Evolutionary conservation across 1,140 invertebrate genomes (phyloP), one percentile per base, ranked within the genome.

Genomic region (Alviniconcha marisindica): DNA sequence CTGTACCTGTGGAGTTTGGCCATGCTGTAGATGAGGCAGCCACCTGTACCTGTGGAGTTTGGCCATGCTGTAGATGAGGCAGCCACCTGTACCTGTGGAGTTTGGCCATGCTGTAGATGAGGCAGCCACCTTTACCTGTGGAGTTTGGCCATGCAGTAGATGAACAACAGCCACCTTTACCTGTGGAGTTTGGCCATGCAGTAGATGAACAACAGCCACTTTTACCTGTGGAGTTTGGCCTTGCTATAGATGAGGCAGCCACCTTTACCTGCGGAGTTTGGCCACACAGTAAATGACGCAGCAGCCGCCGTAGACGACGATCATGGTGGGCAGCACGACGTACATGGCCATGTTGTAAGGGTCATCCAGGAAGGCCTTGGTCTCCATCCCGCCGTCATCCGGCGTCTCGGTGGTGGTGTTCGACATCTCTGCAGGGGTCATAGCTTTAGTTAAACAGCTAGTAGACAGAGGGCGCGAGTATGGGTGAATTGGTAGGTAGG

Each of bases 301-400:
- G 63, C 90, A 91, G 1, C 90, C 89, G 4, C 90, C 90, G 66
- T 91, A 91, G 21, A 91, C 85, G 36, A 90, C 63, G 21, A 90
- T 84, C 60, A 90, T 88, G 12, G 83, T 73, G 3, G 90, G 90
- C 36, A 91, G 79, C 0, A 91, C 88, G 24, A 90, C 66, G 80
- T 88, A 91, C 84, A 90, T 89, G 2, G 90, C 90, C 84, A 88
- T 85, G 81, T 91, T 91, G 85, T 91, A 88, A 51, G 87, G 86
- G 77, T 91, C 89, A 14, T 87, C 89, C 31, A 88, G 87, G 77
- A 91, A 91, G 42, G 10, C 14, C 10, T 74, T 24, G 12, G 40
- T 42, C 24, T 74, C 24, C 12, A 15, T 42, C 28, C 21, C 24
- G 28, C 60, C 60, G n/a, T 40, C 73, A 28, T 38, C 73, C 12